Evolutionary conservation across 2,888 invertebrate genomes (phyloP), one percentile per base, ranked within the genome.

Genomic region (Ophion ellenae): DNA sequence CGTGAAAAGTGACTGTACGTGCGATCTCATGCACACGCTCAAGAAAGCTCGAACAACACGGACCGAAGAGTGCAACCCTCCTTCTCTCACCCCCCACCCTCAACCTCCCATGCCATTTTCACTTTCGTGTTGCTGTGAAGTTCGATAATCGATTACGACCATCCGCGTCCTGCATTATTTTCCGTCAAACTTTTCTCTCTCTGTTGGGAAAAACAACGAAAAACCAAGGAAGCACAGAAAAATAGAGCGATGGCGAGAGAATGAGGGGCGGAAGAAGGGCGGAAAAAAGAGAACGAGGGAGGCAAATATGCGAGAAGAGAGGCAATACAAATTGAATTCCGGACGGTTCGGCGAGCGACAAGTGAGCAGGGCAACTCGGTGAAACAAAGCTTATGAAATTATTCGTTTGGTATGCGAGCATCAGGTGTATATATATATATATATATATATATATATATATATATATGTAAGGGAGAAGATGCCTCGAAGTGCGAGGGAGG

Each of bases 131-230:
- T 75, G 53, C 53, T 67, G 57, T 67, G 32, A 17, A 45, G 20
- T 57, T 80, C 76, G 76, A 84, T 76, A 77, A 73, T 73, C 77
- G 81, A 84, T 84, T 67, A 76, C 79, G 79, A 45, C 11, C 73
- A 61, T 74, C 61, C 63, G 53, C 24, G 70, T 47, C 57, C 69
- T 57, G 64, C 69, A 79, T 83, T 71, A 84, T 66, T 75, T 80
- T 77, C 63, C 69, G 57, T 80, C 74, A 53, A 64, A 74, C 47
- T 75, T 81, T 36, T 47, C 66, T 17, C 66, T 17, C 86, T 87
- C 87, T 88, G 84, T 77, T 87, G 85, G 86, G 86, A 85, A 88
- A 89, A 89, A 66, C 45, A 59, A 75, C 53, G 79, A 70, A 24
- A 57, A 59, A n/a, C 67, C 57, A 47, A 82, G 66, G n/a, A 57